phyloP scores from a whole-genome alignment of 2,113 vertebrate species.

The Uria aalge region DNA sequence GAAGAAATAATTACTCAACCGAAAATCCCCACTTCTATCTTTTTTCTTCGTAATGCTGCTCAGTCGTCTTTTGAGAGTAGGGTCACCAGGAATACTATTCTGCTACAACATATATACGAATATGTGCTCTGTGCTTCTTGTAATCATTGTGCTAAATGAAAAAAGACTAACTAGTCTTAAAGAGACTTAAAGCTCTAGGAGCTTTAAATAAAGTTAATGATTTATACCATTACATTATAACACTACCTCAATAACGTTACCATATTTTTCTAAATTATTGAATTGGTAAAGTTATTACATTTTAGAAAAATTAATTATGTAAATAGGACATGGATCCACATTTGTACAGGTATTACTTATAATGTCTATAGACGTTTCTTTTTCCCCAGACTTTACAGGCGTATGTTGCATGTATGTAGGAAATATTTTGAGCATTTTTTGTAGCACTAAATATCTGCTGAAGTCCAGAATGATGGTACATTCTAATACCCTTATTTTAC shows the following conservation, averaged over 20 bases:
- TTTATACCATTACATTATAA: neutral
- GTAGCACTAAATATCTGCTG: rapidly evolving
- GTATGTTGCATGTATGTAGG: neutral
- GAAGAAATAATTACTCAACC: neutral
- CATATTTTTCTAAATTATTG: neutral
- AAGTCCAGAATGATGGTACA: neutral
- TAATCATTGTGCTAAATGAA: neutral
- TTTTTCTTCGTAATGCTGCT: neutral
- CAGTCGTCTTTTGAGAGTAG: rapidly evolving
- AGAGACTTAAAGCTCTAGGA: neutral
- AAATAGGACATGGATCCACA: neutral
- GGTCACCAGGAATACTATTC: no score
- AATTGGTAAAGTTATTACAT: neutral
- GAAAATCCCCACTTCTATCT: neutral
- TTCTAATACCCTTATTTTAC: neutral
- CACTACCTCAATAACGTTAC: neutral
- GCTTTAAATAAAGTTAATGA: neutral
- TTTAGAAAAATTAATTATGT: neutral
- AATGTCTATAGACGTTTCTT: neutral
- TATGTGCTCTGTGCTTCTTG: neutral
- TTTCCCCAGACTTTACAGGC: neutral
- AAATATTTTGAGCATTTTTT: neutral
- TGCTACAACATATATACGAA: neutral
- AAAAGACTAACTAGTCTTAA: neutral
- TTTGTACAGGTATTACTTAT: neutral